Evolutionary conservation across 2,888 invertebrate genomes (phyloP).

Genomic region (Ganaspis brasiliensis): DNA sequence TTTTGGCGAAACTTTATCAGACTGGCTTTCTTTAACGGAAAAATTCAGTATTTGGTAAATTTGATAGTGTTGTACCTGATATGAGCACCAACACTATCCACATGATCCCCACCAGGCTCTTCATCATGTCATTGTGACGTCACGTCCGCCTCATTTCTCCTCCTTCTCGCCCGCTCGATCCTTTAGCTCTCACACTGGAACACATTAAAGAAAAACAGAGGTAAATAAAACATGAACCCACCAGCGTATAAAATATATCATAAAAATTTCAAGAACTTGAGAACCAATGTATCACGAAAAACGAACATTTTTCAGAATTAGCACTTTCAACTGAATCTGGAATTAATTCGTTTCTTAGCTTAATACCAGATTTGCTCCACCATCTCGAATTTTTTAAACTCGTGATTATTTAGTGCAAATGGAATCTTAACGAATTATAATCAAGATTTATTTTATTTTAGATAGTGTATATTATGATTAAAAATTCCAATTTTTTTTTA

Average conservation of each 20-base stretch:
- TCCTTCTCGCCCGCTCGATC: slow-evolving; percentile 69
- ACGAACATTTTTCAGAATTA: not conserved
- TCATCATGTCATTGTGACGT: slow-evolving; percentile 83
- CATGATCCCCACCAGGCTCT: slow-evolving; percentile 84
- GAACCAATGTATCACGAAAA: not conserved
- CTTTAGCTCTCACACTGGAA: slow-evolving; percentile 70
- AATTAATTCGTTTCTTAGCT: no score
- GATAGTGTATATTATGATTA: no score
- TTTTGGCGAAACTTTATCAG: no score
- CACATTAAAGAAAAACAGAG: slow-evolving; percentile 46
- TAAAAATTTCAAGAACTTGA: not conserved
- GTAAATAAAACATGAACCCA: slow-evolving; percentile 48
- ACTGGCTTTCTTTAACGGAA: no score
- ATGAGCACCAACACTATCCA: slow-evolving; percentile 84
- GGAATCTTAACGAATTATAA: no score
- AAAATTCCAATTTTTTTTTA: no score
- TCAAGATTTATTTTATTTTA: no score
- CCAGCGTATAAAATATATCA: not conserved
- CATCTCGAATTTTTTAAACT: no score
- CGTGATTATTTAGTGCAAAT: no score
- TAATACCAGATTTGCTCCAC: no score
- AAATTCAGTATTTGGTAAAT: not conserved
- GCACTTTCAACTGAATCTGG: no score
- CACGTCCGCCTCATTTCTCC: slow-evolving; percentile 81
- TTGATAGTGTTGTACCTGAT: slow-evolving; percentile 80